Conservation (phyloP, 2,797 vertebrate genomes). For the Xenopus petersii region DNA sequence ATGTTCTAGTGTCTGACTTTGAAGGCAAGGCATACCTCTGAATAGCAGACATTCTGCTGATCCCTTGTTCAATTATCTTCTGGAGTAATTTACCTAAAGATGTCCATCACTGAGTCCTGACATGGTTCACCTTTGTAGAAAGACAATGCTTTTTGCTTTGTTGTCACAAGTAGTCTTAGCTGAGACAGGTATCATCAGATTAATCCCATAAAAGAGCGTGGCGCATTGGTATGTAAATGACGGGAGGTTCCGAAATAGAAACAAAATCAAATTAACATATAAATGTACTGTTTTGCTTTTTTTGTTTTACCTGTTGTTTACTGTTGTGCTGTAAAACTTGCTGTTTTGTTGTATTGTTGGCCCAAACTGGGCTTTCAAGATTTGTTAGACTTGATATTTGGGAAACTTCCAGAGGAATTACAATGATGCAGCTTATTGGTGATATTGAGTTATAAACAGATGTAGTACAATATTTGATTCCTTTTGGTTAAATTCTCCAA, state of each 20-base stretch:
- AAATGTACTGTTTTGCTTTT: constrained; percentile 4
- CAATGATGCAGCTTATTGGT: background rate
- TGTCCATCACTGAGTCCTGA: constrained; percentile 21
- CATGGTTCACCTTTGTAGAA: constrained; percentile 21
- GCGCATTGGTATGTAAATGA: constrained; percentile 44
- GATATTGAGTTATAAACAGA: background rate
- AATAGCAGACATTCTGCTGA: constrained; percentile 20
- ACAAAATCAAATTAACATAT: constrained; percentile 27
- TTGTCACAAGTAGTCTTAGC: constrained; percentile 29
- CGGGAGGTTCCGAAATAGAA: constrained; percentile 2
- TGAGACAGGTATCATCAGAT: constrained; percentile 38
- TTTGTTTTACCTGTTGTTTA: constrained; percentile 15
- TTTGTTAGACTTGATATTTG: constrained; percentile 13
- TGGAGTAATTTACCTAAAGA: constrained; percentile 29
- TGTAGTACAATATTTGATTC: too few relatives aligned
- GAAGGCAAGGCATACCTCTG: background rate
- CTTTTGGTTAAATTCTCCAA: too few relatives aligned
- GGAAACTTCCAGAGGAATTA: constrained; percentile 17
- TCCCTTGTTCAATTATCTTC: constrained; percentile 19
- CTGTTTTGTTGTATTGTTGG: constrained; percentile 5
- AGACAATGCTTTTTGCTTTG: constrained; percentile 36
- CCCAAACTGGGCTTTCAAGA: constrained; percentile 16
- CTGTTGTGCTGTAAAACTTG: constrained; percentile 12
- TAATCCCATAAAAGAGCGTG: constrained; percentile 42
- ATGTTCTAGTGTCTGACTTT: background rate